Evolutionary conservation across 2,113 vertebrate species (phyloP).

Genomic region (Paratilapia polleni): DNA sequence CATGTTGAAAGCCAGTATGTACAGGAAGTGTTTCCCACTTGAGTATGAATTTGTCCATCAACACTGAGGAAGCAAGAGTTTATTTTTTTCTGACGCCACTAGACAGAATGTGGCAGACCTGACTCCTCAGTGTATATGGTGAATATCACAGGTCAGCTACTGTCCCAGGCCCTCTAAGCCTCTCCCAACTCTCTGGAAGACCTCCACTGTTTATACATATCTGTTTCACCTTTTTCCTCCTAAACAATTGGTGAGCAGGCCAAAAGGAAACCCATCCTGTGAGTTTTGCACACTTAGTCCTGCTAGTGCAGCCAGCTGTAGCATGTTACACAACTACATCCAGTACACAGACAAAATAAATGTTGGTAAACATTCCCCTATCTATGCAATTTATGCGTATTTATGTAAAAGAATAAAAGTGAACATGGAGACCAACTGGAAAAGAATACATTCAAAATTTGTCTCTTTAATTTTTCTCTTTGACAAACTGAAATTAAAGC

Average conservation of each 20-base stretch:
- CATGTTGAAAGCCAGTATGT: neutral
- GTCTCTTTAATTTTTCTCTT: too few species aligned
- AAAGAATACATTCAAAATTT: too few species aligned
- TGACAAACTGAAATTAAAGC: too few species aligned
- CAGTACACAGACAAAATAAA: neutral
- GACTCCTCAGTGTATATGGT: constrained; percentile 53
- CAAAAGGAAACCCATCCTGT: constrained; percentile 71
- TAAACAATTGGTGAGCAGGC: constrained; percentile 64
- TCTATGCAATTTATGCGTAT: neutral
- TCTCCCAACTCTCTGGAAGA: constrained; percentile 37
- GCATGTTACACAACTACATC: neutral
- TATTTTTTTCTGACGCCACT: constrained; percentile 75
- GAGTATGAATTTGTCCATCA: constrained; percentile 63
- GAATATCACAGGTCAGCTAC: constrained; percentile 64
- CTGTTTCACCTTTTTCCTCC: constrained; percentile 78
- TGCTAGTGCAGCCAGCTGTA: constrained; percentile 21
- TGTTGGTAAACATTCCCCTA: neutral
- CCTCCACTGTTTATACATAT: constrained; percentile 71
- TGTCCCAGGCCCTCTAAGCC: constrained; percentile 62
- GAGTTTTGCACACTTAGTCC: constrained; percentile 37
- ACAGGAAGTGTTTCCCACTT: constrained; percentile 62
- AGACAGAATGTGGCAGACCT: constrained; percentile 49
- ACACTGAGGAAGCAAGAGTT: constrained; percentile 66
- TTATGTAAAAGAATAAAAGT: neutral
- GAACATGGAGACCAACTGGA: neutral